Evolutionary conservation across 2,113 vertebrate genomes (phyloP).

Genomic region (Gambusia holbrooki): DNA sequence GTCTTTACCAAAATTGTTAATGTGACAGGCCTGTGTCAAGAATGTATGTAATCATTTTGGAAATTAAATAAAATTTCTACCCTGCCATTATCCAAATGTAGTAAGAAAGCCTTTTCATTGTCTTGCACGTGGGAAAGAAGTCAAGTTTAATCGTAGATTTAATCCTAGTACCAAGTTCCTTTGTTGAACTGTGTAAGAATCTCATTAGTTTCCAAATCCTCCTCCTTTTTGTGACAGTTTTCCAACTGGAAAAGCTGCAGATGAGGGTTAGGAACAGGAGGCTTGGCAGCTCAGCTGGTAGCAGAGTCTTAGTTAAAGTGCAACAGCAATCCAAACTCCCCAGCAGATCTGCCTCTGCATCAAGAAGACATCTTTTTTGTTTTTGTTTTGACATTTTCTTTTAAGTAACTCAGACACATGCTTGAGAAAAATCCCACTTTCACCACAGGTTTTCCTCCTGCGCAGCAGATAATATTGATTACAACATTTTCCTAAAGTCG

Average conservation of each 20-base stretch:
- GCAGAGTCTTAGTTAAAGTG: conserved; percentile 28
- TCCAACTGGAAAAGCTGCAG: conserved; percentile 43
- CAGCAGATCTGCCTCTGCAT: conserved; percentile 15
- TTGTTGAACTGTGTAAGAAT: conserved; percentile 7
- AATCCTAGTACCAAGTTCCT: background rate
- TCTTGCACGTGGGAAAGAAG: background rate
- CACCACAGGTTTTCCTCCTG: background rate
- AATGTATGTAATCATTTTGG: background rate
- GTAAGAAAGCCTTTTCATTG: background rate
- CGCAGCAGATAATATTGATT: conserved; percentile 12
- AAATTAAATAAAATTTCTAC: background rate
- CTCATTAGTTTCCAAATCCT: conserved; percentile 13
- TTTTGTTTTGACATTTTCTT: conserved; percentile 28
- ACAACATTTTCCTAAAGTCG: conserved; percentile 13
- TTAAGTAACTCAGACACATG: conserved; percentile 27
- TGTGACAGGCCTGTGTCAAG: too few relatives aligned
- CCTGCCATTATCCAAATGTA: background rate
- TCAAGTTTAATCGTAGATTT: background rate
- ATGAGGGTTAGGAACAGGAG: conserved; percentile 30
- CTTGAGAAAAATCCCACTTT: conserved; percentile 2
- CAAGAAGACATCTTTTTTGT: conserved; percentile 20
- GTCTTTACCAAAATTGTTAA: too few relatives aligned
- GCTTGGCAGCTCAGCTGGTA: conserved; percentile 45
- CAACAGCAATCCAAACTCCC: conserved; percentile 18
- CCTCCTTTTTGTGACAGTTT: background rate